Conservation (phyloP, 92 coral and sea anemone species). For the Parazoanthus swiftii region DNA sequence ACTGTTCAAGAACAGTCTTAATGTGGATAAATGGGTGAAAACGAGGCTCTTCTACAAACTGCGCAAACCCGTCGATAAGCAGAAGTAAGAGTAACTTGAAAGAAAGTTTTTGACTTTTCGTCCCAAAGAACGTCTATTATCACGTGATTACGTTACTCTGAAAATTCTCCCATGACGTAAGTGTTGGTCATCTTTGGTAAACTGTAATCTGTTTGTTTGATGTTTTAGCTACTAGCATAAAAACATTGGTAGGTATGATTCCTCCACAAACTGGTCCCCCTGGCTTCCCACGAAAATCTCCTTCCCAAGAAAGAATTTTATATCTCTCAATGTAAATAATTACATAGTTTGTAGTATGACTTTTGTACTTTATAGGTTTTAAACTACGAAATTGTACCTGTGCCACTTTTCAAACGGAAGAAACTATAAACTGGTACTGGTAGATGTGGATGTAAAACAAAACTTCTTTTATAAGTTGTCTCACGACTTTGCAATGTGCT, state of each 20-base stretch:
- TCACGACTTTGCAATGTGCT: too few relatives aligned
- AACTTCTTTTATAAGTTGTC: too few relatives aligned
- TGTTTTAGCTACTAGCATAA: too few relatives aligned
- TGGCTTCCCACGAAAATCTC: too few relatives aligned
- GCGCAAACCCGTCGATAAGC: constrained; percentile 85
- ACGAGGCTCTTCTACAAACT: constrained; percentile 75
- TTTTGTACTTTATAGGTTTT: not conserved
- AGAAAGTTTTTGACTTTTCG: not conserved
- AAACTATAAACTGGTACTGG: too few relatives aligned
- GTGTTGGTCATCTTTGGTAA: too few relatives aligned
- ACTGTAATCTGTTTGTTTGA: too few relatives aligned
- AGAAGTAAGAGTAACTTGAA: constrained; percentile 68
- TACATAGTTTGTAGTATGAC: not conserved
- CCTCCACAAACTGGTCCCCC: too few relatives aligned
- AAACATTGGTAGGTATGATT: too few relatives aligned
- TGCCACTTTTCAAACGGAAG: not conserved
- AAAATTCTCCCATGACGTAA: too few relatives aligned
- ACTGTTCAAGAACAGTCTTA: constrained; percentile 87
- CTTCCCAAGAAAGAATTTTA: not conserved
- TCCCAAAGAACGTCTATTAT: not conserved
- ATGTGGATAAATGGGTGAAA: constrained; percentile 97
- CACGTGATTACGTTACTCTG: not conserved
- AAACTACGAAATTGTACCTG: not conserved
- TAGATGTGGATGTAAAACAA: too few relatives aligned
- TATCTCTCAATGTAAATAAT: not conserved